These are phyloP conservation scores for Syncerus caffer DNA, from an alignment of 2,797 vertebrate genomes.

Conservation along the genomic window DNA sequence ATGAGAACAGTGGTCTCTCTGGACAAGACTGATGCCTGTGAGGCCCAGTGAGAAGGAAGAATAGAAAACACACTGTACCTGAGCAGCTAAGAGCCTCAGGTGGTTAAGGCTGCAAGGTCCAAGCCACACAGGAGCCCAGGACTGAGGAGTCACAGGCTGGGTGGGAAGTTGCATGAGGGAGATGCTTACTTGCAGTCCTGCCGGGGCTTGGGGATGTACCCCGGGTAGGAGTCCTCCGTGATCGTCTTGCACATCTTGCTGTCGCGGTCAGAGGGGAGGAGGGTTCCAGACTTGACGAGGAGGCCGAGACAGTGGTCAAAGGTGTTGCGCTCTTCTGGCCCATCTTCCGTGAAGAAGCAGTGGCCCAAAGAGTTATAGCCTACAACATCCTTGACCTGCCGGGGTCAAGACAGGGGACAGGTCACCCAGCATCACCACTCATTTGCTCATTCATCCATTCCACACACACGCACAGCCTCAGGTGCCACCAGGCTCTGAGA, in stretches of 20 bases:
- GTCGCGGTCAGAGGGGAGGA: conserved; percentile 95
- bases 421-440: accelerated
- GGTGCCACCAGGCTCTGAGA: accelerated
- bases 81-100: too few relatives aligned
- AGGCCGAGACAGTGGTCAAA: conserved; percentile 97
- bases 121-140: accelerated
- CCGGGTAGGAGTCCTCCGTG: conserved; percentile 90
- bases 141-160: not conserved
- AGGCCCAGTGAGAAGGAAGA: not conserved
- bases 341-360: conserved; percentile 97
- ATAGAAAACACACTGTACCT: not conserved
- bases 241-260: conserved; percentile 94
- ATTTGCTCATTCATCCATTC: accelerated
- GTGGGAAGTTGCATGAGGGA: accelerated
- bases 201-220: conserved; percentile 93
- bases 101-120: accelerated
- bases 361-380: conserved; percentile 94
- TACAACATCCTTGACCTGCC: conserved; percentile 93
- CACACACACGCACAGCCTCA: accelerated
- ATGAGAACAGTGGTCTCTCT: not conserved
- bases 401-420: not conserved
- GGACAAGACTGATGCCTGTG: accelerated
- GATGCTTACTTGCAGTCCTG: conserved; percentile 93
- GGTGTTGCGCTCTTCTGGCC: conserved; percentile 95
- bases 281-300: conserved; percentile 91